phyloP scores from a whole-genome alignment of 2,113 vertebrate genomes.

The Machaerirhynchus nigripectus region DNA sequence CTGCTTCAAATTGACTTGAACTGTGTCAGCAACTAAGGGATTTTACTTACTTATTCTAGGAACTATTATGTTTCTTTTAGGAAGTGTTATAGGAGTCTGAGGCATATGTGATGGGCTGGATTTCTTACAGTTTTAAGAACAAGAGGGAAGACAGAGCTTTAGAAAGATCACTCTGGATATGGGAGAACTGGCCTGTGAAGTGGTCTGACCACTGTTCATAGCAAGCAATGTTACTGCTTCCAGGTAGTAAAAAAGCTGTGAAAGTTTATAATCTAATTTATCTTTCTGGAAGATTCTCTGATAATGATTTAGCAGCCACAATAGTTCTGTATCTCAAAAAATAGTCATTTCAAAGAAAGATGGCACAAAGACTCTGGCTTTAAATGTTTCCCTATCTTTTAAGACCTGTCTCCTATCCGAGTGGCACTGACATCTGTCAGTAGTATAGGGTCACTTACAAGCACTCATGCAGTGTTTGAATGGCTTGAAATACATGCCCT shows the following conservation, averaged over 20 bases:
- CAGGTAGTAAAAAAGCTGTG: not conserved
- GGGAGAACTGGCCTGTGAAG: not conserved
- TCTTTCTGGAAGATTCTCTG: not conserved
- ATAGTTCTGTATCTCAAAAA: not conserved
- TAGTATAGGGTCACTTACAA: not conserved
- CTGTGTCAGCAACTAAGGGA: not conserved
- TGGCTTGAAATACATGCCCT: not conserved
- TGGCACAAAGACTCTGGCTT: not conserved
- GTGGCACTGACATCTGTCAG: not conserved
- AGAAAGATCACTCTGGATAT: not conserved
- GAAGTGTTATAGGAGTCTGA: not conserved
- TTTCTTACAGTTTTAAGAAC: not conserved
- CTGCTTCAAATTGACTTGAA: not conserved
- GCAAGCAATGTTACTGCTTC: not conserved
- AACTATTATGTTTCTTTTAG: not conserved
- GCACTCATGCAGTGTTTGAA: not conserved
- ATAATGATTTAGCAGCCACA: not conserved
- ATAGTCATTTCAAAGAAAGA: not conserved
- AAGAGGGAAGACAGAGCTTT: not conserved
- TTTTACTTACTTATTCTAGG: not conserved
- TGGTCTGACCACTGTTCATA: not conserved
- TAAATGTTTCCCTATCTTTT: not conserved
- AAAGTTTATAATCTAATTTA: not conserved
- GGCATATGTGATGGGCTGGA: not conserved
- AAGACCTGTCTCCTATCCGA: not conserved